phyloP scores from a whole-genome alignment of 2,888 invertebrate species.

The Plebejus anna region DNA sequence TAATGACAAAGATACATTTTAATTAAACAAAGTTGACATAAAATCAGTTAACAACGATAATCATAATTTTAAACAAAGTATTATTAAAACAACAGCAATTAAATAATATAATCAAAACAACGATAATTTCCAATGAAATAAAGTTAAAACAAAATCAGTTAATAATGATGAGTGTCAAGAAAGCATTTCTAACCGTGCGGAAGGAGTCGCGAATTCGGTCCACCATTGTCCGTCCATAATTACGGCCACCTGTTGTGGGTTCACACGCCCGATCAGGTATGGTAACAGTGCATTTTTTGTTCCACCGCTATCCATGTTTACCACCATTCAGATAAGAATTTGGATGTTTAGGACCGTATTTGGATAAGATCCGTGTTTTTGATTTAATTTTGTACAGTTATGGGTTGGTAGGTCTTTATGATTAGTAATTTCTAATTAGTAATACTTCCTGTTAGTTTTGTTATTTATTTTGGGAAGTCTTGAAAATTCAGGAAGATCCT shows the following conservation, averaged over 20 bases:
- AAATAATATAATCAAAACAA: background rate
- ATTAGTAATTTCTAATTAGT: background rate
- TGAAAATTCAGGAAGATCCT: no score
- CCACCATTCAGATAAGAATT: slow-evolving; percentile 30
- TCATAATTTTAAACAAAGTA: no score
- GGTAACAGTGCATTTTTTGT: slow-evolving; percentile 67
- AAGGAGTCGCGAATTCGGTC: slow-evolving; percentile 63
- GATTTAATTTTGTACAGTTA: background rate
- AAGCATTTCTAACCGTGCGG: slow-evolving; percentile 34
- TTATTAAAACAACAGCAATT: background rate
- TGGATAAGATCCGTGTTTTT: slow-evolving; percentile 5
- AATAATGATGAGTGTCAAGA: background rate
- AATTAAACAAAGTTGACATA: no score
- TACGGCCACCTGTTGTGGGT: slow-evolving; percentile 75
- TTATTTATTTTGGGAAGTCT: no score
- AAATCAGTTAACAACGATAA: no score
- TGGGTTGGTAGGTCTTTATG: background rate
- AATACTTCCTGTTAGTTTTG: no score
- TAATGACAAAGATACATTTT: no score
- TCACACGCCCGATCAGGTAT: slow-evolving; percentile 76
- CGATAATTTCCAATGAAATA: background rate
- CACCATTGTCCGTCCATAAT: slow-evolving; percentile 66
- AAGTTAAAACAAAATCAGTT: background rate
- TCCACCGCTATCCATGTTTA: slow-evolving; percentile 37
- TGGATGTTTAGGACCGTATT: background rate